Evolutionary conservation across 2,888 invertebrate species (phyloP), one percentile per base, ranked within the genome.

Genomic region (Leptura quadrifasciata): DNA sequence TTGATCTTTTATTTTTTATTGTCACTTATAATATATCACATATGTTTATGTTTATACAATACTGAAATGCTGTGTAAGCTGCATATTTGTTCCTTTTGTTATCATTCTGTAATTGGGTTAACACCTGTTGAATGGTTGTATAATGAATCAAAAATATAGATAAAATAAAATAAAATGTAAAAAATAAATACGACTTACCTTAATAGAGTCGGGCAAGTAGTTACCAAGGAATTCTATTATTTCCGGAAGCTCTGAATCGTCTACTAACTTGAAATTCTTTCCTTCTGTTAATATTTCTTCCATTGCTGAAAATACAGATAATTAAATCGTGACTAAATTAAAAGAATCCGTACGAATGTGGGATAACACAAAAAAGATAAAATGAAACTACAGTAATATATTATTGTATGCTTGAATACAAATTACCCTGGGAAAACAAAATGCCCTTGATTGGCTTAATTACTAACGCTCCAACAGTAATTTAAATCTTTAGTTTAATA

Each of bases 231-330:
- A 91, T 89, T 95, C 93, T 90, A 95, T 92, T 89, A 96, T 93
- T 89, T 94, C 93, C 88, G 95, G 94, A 91, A 96, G 93, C 92
- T 96, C 95, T 89, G 94, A 94, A 92, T 95, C 94, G 91, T 93
- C 91, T 89, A 95, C 94, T 92, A 96, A 93, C 93, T 95, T 94
- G 92, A 96, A 96, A 92, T 95, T 94, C 92, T 93, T 94, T 88
- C 95, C 95, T 91, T 95, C 95, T 90, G 94, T 91, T 92, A 94
- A 93, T 92, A 95, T 93, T 94, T 94, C 95, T 94, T 95, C 95
- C 95, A 95, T 95, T 92, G 94, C 94, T 95, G 91, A 92, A 86
- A 60, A 65, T 55, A 75, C 52, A 64, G 24, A 58, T 18, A 31
- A 18, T 18, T 1, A 65, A 47, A 47, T 52, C 24, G 24, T 47